phyloP scores from a whole-genome alignment of 2,888 invertebrate species.

The Cosmia trapezina region DNA sequence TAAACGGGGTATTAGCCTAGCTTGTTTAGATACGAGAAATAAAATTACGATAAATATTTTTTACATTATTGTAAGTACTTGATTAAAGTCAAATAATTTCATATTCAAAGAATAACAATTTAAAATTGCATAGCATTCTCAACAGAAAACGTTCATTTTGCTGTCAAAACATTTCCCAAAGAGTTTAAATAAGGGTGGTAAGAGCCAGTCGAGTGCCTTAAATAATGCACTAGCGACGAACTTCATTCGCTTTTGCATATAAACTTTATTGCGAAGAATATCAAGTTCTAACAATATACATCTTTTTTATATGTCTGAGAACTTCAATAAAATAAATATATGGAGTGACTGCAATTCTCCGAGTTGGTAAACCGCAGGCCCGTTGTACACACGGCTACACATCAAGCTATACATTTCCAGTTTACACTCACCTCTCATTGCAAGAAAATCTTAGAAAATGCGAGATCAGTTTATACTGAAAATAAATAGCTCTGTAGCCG shows the following conservation, averaged over 20 bases:
- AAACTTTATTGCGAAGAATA: constrained; percentile 35
- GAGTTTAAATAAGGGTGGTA: constrained; percentile 14
- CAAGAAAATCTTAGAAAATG: too few relatives aligned
- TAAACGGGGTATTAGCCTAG: neutral
- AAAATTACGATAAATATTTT: neutral
- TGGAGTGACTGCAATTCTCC: constrained; percentile 48
- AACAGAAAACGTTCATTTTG: constrained; percentile 6
- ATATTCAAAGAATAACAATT: neutral
- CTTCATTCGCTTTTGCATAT: constrained; percentile 28
- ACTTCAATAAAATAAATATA: constrained; percentile 54
- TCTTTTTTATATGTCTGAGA: constrained; percentile 32
- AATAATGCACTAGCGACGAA: constrained; percentile 18
- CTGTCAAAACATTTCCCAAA: constrained; percentile 11
- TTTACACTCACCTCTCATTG: too few relatives aligned
- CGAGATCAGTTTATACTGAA: too few relatives aligned
- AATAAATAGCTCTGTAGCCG: too few relatives aligned
- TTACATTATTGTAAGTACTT: neutral
- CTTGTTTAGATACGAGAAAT: neutral
- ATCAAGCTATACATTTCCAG: too few relatives aligned
- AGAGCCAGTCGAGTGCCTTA: constrained; percentile 15
- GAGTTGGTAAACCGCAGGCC: constrained; percentile 30
- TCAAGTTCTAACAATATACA: constrained; percentile 39
- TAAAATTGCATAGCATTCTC: neutral
- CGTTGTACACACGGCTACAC: too few relatives aligned
- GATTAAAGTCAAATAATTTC: neutral